phyloP scores from a whole-genome alignment of 2,113 vertebrate species.

The Rhea pennata region DNA sequence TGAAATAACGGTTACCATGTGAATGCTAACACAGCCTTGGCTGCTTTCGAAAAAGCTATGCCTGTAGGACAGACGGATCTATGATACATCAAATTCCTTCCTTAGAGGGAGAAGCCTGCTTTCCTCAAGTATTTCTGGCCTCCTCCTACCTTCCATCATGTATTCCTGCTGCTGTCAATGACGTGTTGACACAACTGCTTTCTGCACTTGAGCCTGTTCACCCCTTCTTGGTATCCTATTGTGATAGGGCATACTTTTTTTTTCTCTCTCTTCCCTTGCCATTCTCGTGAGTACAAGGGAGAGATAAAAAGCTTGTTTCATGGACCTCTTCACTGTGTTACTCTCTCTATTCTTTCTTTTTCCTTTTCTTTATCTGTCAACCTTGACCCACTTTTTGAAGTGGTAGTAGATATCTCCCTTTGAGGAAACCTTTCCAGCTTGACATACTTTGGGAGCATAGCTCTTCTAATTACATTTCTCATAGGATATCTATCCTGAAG shows the following conservation, averaged over 20 bases:
- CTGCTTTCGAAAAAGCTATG: neutral
- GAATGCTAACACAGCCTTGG: neutral
- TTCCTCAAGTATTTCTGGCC: neutral
- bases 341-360: neutral
- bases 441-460: neutral
- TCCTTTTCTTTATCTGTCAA: neutral
- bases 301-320: neutral
- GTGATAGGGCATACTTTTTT: neutral
- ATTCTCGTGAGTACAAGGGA: neutral
- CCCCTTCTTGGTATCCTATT: neutral
- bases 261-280: neutral
- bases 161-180: neutral
- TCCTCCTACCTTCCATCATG: neutral
- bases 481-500: conserved; percentile 32
- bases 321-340: neutral
- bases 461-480: conserved; percentile 45
- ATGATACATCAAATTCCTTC: neutral
- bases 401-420: neutral
- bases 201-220: neutral
- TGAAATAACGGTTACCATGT: neutral
- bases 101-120: neutral
- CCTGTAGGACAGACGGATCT: neutral
- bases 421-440: neutral
- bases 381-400: conserved; percentile 32
- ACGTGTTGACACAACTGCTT: rapidly evolving